Conservation (phyloP, 2,113 vertebrate genomes). For the Uria lomvia region DNA sequence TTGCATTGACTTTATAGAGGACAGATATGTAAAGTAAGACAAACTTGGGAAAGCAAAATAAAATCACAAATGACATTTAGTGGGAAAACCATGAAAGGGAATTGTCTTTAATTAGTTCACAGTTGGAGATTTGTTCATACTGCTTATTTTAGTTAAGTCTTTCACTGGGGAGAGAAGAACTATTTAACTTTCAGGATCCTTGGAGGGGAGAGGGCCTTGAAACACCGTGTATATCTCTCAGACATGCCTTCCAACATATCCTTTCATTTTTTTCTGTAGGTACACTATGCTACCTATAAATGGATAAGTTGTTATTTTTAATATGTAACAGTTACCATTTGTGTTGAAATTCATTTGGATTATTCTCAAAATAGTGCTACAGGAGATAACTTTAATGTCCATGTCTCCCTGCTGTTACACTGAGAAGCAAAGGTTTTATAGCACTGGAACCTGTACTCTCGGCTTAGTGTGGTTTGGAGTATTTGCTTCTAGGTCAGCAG, state of each 20-base stretch:
- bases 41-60: conserved; percentile 74
- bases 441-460: neutral
- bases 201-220: conserved; percentile 33
- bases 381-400: neutral
- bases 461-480: neutral
- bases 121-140: conserved; percentile 80
- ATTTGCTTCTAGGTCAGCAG: neutral
- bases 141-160: conserved; percentile 83
- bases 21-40: conserved; percentile 61
- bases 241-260: neutral
- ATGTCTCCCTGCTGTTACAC: neutral
- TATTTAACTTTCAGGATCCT: conserved; percentile 73
- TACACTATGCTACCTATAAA: neutral
- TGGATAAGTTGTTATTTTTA: neutral
- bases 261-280: neutral
- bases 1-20: conserved; percentile 48
- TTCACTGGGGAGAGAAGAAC: conserved; percentile 72
- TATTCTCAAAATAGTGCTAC: neutral
- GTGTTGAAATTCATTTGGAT: neutral
- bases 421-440: neutral
- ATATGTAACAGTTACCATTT: neutral
- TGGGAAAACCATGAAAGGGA: conserved; percentile 77
- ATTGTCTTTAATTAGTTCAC: conserved; percentile 85
- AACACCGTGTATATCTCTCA: neutral
- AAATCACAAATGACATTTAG: conserved; percentile 80